Evolutionary conservation across 53 echinoderm and acorn worm species (phyloP).

Genomic region (Patiria pectinifera): DNA sequence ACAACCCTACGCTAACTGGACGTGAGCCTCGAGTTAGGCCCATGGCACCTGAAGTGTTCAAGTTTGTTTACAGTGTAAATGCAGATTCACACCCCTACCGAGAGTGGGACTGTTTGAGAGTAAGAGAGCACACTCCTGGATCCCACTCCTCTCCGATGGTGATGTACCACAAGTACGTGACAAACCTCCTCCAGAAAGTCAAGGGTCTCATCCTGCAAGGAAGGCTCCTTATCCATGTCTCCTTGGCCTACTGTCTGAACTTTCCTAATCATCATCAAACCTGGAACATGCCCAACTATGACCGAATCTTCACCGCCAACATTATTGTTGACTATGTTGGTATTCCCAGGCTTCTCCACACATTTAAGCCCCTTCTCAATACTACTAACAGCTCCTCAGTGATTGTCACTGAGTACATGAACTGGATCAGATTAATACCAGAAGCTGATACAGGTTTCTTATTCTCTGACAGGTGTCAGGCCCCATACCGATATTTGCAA

Average conservation of each 20-base stretch:
- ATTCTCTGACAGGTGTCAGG: too few species aligned
- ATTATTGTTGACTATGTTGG: slow-evolving; percentile 63
- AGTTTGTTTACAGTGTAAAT: slow-evolving; percentile 55
- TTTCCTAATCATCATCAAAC: slow-evolving; percentile 10
- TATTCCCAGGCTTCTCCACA: slow-evolving; percentile 25
- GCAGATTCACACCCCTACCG: slow-evolving; percentile 38
- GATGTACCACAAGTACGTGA: slow-evolving; percentile 67
- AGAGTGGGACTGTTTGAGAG: slow-evolving; percentile 69
- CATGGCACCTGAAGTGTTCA: slow-evolving; percentile 17
- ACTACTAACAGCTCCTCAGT: slow-evolving; percentile 21
- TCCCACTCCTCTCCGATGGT: slow-evolving; percentile 40
- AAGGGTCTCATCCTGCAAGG: slow-evolving; percentile 1
- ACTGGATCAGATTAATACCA: slow-evolving; percentile 15
- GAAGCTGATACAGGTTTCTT: slow-evolving; percentile 7
- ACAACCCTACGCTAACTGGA: slow-evolving; percentile 70
- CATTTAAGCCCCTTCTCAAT: slow-evolving; percentile 50
- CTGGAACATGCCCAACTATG: slow-evolving; percentile 22
- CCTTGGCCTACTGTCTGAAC: slow-evolving; percentile 35
- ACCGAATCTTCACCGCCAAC: slow-evolving; percentile 72
- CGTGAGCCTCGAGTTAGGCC: too few species aligned
- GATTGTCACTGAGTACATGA: slow-evolving; percentile 42
- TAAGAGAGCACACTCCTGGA: neutral
- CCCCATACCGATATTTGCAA: neutral
- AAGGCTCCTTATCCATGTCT: neutral
- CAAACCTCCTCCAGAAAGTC: slow-evolving; percentile 42